phyloP scores from a whole-genome alignment of 2,888 invertebrate species.

The Andrena marginata region DNA sequence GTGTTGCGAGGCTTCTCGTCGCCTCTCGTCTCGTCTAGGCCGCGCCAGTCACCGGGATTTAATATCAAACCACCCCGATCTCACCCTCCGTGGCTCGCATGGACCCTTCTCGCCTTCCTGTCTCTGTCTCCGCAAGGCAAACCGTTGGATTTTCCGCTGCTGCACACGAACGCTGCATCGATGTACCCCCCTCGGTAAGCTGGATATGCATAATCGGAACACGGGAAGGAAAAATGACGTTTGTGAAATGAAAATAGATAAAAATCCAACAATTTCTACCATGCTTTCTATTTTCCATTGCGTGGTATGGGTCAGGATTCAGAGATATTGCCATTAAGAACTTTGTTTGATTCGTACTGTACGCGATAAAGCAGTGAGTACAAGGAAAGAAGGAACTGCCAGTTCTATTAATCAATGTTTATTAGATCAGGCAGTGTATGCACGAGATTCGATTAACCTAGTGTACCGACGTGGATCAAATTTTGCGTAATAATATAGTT shows the following conservation, averaged over 20 bases:
- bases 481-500: too few relatives aligned
- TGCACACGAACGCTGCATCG: slow-evolving; percentile 52
- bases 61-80: slow-evolving; percentile 80
- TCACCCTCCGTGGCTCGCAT: slow-evolving; percentile 43
- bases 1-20: slow-evolving; percentile 79
- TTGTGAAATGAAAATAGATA: slow-evolving; percentile 29
- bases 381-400: too few relatives aligned
- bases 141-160: slow-evolving; percentile 62
- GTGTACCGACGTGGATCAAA: too few relatives aligned
- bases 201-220: slow-evolving; percentile 72
- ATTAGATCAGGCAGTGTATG: too few relatives aligned
- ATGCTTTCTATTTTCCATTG: neutral
- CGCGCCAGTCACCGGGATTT: slow-evolving; percentile 83
- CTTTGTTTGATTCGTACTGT: too few relatives aligned
- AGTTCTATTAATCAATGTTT: too few relatives aligned
- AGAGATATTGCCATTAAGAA: too few relatives aligned
- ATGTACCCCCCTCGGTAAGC: slow-evolving; percentile 62
- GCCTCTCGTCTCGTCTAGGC: slow-evolving; percentile 77
- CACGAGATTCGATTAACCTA: too few relatives aligned
- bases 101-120: slow-evolving; percentile 45
- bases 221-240: slow-evolving; percentile 46
- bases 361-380: too few relatives aligned
- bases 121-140: slow-evolving; percentile 44
- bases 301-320: too few relatives aligned
- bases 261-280: neutral